Percentiles rank a stretch among this genome's conserved stretches.
Evolutionary conservation across 2,113 vertebrate species (phyloP).

Genomic region (Clarias magur): DNA sequence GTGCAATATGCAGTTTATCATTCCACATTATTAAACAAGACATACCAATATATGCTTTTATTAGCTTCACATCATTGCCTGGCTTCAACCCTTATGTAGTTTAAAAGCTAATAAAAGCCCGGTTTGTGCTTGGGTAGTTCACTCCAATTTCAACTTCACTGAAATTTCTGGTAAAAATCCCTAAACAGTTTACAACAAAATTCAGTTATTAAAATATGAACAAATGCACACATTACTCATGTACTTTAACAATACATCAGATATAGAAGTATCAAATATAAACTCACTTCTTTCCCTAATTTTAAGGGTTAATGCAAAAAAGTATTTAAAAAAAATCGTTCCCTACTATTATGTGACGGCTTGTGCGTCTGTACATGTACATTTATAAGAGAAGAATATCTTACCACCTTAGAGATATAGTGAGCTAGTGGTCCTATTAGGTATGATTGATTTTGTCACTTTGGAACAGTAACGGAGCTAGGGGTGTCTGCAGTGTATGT

Average conservation of each 20-base stretch:
- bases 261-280: background rate
- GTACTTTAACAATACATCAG: too few species aligned
- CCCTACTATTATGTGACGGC: background rate
- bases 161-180: background rate
- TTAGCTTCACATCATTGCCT: background rate
- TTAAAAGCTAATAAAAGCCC: background rate
- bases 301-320: background rate
- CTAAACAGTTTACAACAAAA: background rate
- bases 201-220: background rate
- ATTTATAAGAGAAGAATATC: background rate
- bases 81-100: background rate
- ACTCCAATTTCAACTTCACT: background rate
- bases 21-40: background rate
- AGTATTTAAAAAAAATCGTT: background rate
- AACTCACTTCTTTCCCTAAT: background rate
- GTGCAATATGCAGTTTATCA: background rate
- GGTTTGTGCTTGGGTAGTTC: background rate
- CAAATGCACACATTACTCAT: background rate
- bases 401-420: background rate
- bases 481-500: background rate
- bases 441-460: conserved; percentile 31
- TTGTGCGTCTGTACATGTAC: background rate
- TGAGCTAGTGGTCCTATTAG: background rate
- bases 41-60: background rate
- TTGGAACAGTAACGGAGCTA: conserved; percentile 46